Conservation (phyloP, 2,888 invertebrate species). For the Smittia sp. region DNA sequence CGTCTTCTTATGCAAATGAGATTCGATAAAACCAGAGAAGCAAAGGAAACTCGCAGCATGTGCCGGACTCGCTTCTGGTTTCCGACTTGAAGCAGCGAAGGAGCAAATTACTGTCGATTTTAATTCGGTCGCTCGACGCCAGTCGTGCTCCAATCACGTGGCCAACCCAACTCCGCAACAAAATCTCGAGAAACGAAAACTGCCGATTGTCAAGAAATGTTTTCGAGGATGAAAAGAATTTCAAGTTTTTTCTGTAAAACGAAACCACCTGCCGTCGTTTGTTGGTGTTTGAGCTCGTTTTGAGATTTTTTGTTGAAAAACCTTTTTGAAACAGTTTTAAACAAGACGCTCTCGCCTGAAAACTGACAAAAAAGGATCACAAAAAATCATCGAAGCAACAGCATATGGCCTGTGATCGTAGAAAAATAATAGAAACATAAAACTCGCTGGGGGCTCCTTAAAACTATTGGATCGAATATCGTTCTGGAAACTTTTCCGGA, state of each 20-base stretch:
- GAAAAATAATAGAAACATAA: too few species aligned
- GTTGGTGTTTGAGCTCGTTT: background rate
- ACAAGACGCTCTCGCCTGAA: background rate
- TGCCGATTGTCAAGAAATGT: background rate
- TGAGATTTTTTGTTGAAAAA: background rate
- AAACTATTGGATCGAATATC: too few species aligned
- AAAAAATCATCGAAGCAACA: background rate
- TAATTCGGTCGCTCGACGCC: background rate
- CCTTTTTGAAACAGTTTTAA: background rate
- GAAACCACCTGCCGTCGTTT: slow-evolving; percentile 1
- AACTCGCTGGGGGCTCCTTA: too few species aligned
- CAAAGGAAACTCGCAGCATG: too few species aligned
- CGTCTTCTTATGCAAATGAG: too few species aligned
- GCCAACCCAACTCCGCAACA: background rate
- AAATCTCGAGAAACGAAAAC: background rate
- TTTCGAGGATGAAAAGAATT: background rate
- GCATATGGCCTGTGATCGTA: background rate
- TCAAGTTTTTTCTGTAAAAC: background rate
- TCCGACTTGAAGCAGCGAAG: too few species aligned
- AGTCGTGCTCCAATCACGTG: background rate
- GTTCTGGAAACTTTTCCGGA: too few species aligned
- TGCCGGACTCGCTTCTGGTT: too few species aligned
- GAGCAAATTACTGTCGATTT: background rate
- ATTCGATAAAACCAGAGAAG: too few species aligned
- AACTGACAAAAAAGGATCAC: background rate